Conservation (phyloP, 1,140 invertebrate species). For the Oncopeltus fasciatus region DNA sequence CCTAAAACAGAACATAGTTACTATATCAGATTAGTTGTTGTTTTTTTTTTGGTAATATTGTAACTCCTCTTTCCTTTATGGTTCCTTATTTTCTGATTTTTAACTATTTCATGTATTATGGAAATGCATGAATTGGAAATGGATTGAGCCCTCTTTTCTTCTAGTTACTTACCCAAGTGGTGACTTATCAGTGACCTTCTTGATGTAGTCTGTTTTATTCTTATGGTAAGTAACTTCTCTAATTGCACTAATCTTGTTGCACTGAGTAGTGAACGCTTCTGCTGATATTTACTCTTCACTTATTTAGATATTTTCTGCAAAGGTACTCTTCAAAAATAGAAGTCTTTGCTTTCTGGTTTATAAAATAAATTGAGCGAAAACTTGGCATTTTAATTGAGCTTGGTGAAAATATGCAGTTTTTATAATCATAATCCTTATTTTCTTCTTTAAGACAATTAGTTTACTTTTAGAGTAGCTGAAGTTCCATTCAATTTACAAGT, state of each 20-base stretch:
- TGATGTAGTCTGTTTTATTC: constrained; percentile 4
- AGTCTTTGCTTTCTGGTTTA: too few relatives aligned
- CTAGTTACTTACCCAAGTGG: background rate
- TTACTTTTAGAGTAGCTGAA: too few relatives aligned
- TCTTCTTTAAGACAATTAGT: too few relatives aligned
- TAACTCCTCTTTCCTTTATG: background rate
- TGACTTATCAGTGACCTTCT: constrained; percentile 3
- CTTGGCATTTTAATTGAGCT: too few relatives aligned
- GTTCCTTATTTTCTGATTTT: background rate
- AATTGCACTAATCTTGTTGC: background rate
- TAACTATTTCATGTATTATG: background rate
- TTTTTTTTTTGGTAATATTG: background rate
- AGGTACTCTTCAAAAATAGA: too few relatives aligned
- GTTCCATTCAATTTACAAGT: too few relatives aligned
- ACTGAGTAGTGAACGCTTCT: background rate
- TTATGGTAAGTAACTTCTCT: constrained; percentile 1
- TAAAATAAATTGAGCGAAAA: too few relatives aligned
- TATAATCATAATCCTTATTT: too few relatives aligned
- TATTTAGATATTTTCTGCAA: too few relatives aligned
- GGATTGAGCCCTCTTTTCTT: constrained; percentile 2
- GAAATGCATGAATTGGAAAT: background rate
- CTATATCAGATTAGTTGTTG: background rate
- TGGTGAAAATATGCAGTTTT: too few relatives aligned
- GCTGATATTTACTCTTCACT: too few relatives aligned
- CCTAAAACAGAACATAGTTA: background rate